Base-by-base conservation (phyloP, 2,888 invertebrate species). In the Alloplasta piceator region DNA sequence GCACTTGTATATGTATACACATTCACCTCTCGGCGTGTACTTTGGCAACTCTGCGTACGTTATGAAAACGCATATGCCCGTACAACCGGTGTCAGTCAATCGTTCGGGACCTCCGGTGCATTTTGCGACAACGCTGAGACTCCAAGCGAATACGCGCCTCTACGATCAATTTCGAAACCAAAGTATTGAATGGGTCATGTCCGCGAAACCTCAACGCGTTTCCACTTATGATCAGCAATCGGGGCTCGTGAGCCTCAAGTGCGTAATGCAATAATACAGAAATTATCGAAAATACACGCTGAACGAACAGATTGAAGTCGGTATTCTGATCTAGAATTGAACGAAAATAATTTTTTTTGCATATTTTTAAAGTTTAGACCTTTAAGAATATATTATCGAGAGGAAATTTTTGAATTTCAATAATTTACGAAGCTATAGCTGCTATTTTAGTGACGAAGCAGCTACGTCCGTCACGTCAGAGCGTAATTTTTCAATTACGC, bases 51-150 rank as follows among this genome's bases (percentile, higher is more conserved):
- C 60, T 52, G 36, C 36, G 7, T 48, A 41, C 16, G 16, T 39
- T 64, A 36, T 48, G 39, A 26, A 26, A 26, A 26, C 26, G 26
- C 26, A 26, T 68, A 60, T 12, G 12, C 39, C n/a, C 12, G 36
- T 73, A 72, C 38, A 71, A 50, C 72, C 60, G 52, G 9, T 66
- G 50, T n/a, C 52, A 76, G 76, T 80, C 76, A 72, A 72, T 72
- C 76, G 72, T 72, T 26, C 61, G 72, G 43, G 64, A 76, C 72
- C 72, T 72, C 76, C 56, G 68, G 72, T 80, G 68, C 68, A 26
- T 26, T 26, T 80, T 80, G 72, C 80, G 68, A 72, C 73, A 76
- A 80, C 50, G 72, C 76, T 76, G 80, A 73, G 72, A 73, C 63
- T 80, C 46, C 36, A 41, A 41, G 41, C 72, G 56, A 26, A 43